Percentiles rank a stretch among this genome's conserved stretches.
phyloP scores from a whole-genome alignment of 2,888 invertebrate genomes.

The Geotrupes spiniger region DNA sequence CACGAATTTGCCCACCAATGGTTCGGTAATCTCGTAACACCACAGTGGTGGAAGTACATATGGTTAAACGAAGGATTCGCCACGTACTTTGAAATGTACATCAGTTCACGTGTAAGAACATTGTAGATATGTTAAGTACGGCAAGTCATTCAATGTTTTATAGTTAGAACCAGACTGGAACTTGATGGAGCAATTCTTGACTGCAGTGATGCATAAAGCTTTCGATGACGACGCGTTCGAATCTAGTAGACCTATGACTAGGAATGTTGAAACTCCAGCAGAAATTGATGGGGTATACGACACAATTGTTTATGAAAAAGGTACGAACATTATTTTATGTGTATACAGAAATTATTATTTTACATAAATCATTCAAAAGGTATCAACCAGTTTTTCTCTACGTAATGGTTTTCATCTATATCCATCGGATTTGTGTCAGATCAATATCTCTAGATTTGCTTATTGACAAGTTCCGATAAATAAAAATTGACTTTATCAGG shows the following conservation, averaged over 20 bases:
- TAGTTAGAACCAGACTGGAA: conserved; percentile 46
- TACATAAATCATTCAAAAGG: no score
- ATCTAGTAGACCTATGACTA: conserved; percentile 57
- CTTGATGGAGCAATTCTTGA: conserved; percentile 50
- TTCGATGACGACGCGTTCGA: conserved; percentile 48
- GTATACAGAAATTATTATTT: no score
- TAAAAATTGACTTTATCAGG: no score
- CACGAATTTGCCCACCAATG: conserved; percentile 59
- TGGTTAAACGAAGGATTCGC: conserved; percentile 57
- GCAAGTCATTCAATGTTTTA: conserved; percentile 2
- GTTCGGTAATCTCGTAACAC: conserved; percentile 51
- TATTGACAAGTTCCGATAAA: no score
- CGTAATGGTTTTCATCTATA: no score
- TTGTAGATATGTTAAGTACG: neutral
- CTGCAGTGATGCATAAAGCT: conserved; percentile 44
- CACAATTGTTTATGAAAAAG: conserved; percentile 62
- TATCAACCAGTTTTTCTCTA: no score
- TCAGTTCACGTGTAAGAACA: conserved; percentile 31
- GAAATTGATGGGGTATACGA: conserved; percentile 57
- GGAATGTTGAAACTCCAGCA: conserved; percentile 52
- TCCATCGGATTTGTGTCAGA: no score
- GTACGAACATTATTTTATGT: conserved; percentile 42
- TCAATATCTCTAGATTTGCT: no score
- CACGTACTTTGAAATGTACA: conserved; percentile 52
- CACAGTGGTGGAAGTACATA: conserved; percentile 47